Evolutionary conservation across 53 echinoderm and acorn worm species (phyloP), one percentile per base, ranked within the genome.

Genomic region (Paracentrotus lividus): DNA sequence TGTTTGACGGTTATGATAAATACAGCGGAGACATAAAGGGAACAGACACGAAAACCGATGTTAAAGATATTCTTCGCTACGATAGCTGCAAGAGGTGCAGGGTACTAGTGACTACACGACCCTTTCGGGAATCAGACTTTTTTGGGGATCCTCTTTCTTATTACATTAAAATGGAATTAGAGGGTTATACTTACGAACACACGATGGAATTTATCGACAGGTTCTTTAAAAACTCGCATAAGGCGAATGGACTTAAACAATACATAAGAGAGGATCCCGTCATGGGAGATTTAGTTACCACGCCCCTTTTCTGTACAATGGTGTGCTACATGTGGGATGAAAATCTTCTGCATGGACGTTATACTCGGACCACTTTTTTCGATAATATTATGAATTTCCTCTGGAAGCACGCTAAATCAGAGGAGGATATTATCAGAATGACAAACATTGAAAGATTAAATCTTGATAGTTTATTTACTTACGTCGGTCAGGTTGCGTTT

Each of bases 1-100:
- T 91, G 20, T 58, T 91, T 26, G 91, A 91, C 29, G 45, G 69
- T 6, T 68, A 69, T 49, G 91, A 91, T 53, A 75, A 91, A 31
- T 91, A 49, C 26, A 26, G 59, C 52, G 29, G 69, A 32, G 42
- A 21, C 6, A 29, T 44, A 12, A 34, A 6, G 24, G 2, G 9
- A n/a, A n/a, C 58, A 4, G 21, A 4, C 26, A 20, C 4, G 26
- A 26, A 23, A 20, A 26, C 4, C 26, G 64, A 64, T 23, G 7
- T 64, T 23, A 64, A 24, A 4, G 64, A 64, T 64, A n/a, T n/a
- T n/a, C n/a, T n/a, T n/a, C n/a, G n/a, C 18, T 18, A 56, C 10
- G 56, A 56, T 9, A 56, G 56, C 9, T 56, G 56, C 56, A 18
- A 18, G 18, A 9, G 34, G 33, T 49, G 12, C 23, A 27, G 13